Conservation (phyloP, 2,113 vertebrate genomes). For the Dendrocopos noguchii region DNA sequence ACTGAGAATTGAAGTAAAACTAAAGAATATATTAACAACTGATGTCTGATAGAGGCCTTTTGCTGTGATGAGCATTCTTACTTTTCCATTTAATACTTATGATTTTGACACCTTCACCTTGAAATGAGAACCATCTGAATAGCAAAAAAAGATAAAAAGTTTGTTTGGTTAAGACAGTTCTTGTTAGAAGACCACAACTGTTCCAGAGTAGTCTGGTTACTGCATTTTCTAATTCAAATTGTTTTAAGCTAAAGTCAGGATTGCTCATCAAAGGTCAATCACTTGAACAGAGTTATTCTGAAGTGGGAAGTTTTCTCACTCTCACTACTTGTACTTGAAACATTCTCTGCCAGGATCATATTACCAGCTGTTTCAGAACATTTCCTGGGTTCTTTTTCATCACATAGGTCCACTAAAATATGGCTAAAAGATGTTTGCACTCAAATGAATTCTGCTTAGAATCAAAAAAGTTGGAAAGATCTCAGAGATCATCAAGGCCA, state of each 20-base stretch:
- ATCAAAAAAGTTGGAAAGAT: too few species aligned
- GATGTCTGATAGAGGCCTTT: neutral
- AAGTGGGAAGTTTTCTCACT: neutral
- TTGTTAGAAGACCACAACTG: neutral
- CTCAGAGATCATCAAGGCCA: too few species aligned
- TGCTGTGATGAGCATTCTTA: neutral
- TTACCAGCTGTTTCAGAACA: neutral
- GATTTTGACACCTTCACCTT: neutral
- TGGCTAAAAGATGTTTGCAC: neutral
- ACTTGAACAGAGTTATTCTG: neutral
- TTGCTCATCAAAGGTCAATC: neutral
- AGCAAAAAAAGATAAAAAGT: neutral
- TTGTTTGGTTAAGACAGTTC: neutral
- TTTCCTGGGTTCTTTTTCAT: neutral
- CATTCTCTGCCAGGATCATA: neutral
- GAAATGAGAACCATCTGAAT: neutral
- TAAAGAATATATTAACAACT: neutral
- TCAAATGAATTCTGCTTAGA: neutral
- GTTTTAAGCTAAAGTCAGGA: neutral
- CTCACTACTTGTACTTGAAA: neutral
- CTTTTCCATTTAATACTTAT: neutral
- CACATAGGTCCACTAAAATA: neutral
- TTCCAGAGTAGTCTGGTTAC: neutral
- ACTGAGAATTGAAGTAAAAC: neutral
- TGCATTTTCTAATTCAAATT: neutral